Base-by-base conservation (phyloP, 2,888 invertebrate genomes). In the Drosophila formosana region DNA sequence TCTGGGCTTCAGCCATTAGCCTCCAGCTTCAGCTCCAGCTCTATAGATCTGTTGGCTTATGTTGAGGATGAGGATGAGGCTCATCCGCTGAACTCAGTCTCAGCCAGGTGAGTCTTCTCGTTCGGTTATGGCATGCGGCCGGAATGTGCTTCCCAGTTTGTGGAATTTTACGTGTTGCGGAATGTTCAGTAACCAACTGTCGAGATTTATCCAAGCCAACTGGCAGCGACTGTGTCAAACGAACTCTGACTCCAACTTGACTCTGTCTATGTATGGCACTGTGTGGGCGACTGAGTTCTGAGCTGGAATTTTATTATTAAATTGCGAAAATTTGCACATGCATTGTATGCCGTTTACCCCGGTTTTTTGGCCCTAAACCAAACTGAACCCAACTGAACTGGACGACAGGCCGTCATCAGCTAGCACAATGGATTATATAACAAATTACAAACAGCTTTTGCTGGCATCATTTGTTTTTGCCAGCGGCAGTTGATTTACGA, bases 81-180 rank as follows among this genome's bases (percentile, higher is more conserved):
- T 9, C 3, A 32, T 32, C 8, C 32, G 18, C 18, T 18, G 18
- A 18, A 18, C 30, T 5, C 30, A 30, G 7, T 37, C 47, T 1
- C 30, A 34, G 13, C 46, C 57, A 57, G 57, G 57, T 57, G 37
- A 28, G 46, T 13, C 34, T 18, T 3, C 1, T 4, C 18, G 25
- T 57, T 28, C 37, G 74, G 72, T 69, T 72, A 79, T 78, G 80
- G 78, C 66, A 78, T 78, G 66, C 65, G 66, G 62, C 66, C 34
- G 77, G 78, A 77, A 78, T 78, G 57, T 61, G 60, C 68, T 47
- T 62, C 64, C 45, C 68, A 52, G 49, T 63, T 49, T 68, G 51
- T 56, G 78, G 83, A 77, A 82, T 82, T 80, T 82, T 82, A 80
- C 80, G 82, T 80, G 82, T 75, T 80, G 74, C 74, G 85, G 85